These are phyloP conservation scores for Spinus pinus DNA, from an alignment of 2,797 vertebrate genomes.

Conservation along the genomic window DNA sequence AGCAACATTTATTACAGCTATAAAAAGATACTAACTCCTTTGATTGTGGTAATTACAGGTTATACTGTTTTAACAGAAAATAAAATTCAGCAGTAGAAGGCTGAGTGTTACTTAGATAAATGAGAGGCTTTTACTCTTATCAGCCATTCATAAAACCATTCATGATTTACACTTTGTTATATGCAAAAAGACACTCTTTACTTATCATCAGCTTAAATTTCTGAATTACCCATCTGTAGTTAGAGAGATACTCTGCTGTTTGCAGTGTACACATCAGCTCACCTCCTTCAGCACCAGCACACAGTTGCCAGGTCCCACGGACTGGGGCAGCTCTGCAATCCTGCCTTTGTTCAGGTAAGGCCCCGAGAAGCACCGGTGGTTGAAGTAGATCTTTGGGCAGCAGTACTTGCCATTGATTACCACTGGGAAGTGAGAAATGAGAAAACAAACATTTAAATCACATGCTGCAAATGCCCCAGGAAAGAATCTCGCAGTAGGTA, in stretches of 20 bases:
- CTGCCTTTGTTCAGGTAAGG: conserved; percentile 98
- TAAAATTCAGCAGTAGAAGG: neutral
- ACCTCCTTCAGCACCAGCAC: conserved; percentile 98
- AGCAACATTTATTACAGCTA: neutral
- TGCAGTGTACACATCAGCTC: neutral
- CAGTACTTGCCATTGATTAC: conserved; percentile 93
- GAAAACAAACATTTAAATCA: conserved; percentile 34
- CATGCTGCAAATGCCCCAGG: neutral
- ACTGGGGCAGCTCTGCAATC: conserved; percentile 95
- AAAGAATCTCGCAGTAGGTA: neutral
- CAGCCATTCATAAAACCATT: neutral
- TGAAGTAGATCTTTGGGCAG: conserved; percentile 99
- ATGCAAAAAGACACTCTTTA: neutral
- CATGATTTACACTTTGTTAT: neutral
- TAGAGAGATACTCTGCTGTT: neutral
- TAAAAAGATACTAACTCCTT: conserved; percentile 5
- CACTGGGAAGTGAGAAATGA: conserved; percentile 75
- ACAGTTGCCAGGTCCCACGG: conserved; percentile 96
- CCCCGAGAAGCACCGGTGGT: conserved; percentile 98
- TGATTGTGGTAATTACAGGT: neutral
- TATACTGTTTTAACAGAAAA: neutral
- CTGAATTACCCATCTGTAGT: neutral
- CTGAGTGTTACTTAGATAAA: neutral
- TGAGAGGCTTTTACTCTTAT: neutral
- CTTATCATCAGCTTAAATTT: neutral